Percentiles rank a stretch among this genome's conserved stretches.
Evolutionary conservation across 2,797 vertebrate species (phyloP).

Genomic region (Acridotheres tristis): DNA sequence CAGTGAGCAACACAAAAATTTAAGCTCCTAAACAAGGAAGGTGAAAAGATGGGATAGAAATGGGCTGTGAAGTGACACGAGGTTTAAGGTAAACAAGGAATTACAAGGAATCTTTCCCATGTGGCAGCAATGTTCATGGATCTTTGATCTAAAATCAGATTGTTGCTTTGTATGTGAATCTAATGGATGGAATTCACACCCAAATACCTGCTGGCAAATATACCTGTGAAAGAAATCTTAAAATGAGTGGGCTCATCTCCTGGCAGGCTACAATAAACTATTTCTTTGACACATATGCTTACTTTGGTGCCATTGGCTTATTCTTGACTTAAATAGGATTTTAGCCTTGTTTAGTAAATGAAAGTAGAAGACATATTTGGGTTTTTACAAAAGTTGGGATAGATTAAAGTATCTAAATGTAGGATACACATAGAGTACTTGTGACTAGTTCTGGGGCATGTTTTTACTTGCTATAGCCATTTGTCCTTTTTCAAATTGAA

Average conservation of each 20-base stretch:
- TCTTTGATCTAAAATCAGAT: not conserved
- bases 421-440: not conserved
- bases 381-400: not conserved
- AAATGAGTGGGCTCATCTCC: not conserved
- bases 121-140: not conserved
- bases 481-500: not conserved
- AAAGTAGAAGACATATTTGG: not conserved
- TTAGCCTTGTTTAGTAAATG: not conserved
- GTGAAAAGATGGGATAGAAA: not conserved
- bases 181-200: not conserved
- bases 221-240: not conserved
- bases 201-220: not conserved
- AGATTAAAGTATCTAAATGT: not conserved
- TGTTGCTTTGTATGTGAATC: not conserved
- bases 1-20: not conserved
- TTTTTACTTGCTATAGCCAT: not conserved
- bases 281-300: not conserved
- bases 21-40: not conserved
- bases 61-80: not conserved
- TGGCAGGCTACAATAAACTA: not conserved
- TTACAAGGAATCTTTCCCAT: not conserved
- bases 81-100: not conserved
- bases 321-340: not conserved
- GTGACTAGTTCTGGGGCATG: not conserved
- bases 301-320: not conserved